These are phyloP conservation scores for Scomber colias DNA, from an alignment of 2,113 vertebrate species.

Conservation along the genomic window DNA sequence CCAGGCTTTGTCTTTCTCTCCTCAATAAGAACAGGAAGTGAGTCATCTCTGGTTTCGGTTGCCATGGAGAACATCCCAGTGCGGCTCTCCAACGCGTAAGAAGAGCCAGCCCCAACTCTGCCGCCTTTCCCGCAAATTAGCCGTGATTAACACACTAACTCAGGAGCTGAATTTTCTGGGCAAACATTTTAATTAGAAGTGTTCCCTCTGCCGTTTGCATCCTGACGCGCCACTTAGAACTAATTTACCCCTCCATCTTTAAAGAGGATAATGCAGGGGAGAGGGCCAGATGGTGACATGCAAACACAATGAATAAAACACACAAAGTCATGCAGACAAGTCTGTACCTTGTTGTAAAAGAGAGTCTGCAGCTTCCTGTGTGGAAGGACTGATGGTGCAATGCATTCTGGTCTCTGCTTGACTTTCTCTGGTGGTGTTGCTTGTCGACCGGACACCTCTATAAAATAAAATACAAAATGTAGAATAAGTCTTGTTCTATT, in stretches of 20 bases:
- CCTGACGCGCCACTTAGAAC: conserved; percentile 80
- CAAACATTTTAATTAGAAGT: conserved; percentile 86
- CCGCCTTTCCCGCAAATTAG: conserved; percentile 78
- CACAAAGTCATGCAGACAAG: conserved; percentile 36
- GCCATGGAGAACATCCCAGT: conserved; percentile 77
- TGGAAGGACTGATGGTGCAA: conserved; percentile 2
- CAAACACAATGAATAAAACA: conserved; percentile 62
- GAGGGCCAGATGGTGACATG: conserved; percentile 77
- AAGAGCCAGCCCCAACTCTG: conserved; percentile 43
- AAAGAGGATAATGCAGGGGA: conserved; percentile 72
- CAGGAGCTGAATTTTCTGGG: conserved; percentile 83
- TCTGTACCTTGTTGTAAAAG: conserved; percentile 48
- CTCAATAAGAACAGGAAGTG: conserved; percentile 35
- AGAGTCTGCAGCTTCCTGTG: background rate
- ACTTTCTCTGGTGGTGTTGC: conserved; percentile 23
- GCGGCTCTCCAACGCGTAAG: conserved; percentile 29
- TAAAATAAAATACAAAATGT: conserved; percentile 1
- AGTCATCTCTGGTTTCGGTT: conserved; percentile 67
- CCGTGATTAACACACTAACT: conserved; percentile 84
- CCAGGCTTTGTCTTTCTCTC: conserved; percentile 18
- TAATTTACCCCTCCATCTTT: conserved; percentile 76
- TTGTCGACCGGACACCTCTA: conserved; percentile 49
- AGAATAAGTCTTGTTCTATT: background rate
- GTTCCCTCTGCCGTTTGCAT: conserved; percentile 81
- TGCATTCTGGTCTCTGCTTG: conserved; percentile 4